Evolutionary conservation across 2,113 vertebrate species (phyloP), one percentile per base, ranked within the genome.

Genomic region (Ahaetulla prasina): DNA sequence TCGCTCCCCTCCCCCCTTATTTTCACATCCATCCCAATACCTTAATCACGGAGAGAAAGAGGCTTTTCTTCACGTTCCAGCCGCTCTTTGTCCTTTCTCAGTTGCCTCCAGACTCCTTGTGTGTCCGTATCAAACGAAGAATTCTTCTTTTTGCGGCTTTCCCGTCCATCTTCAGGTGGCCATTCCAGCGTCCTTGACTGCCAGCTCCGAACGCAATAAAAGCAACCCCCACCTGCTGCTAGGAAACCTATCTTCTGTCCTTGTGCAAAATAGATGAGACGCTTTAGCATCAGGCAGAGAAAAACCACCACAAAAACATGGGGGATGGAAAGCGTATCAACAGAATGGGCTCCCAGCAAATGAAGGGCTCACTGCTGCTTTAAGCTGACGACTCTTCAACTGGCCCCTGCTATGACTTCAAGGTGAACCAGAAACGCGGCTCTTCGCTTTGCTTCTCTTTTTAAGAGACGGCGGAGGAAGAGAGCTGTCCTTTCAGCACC

Each of bases 131-230:
- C 87, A 50, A 35, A 54, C 20, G 80, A 93, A 85, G 94, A 95
- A 95, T 97, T 97, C 97, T 97, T 98, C 98, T 97, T 98, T 97
- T 97, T 95, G 55, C 1, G 35, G 85, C 91, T 94, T 90, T 93
- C 90, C 85, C 89, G 92, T 85, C 93, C 91, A 49, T 89, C 92
- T 92, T 96, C 97, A 92, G 97, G 96, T 95, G 94, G 96, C 93
- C 90, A 91, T 87, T 93, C 95, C 68, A 55, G 95, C 68, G 23
- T 93, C 90, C 94, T 52, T 85, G 94, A 39, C 45, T 89, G 95
- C 53, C 94, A 93, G 85, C 94, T 94, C 92, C 87, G 60, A 91
- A 23, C 91, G 92, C 89, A 68, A 47, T 25, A 87, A 4, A 23
- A 91, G 90, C 94, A 85, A 94, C 80, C 95, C 95, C 94, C 74